These are phyloP conservation scores for Noctua comes DNA, from an alignment of 2,888 invertebrate genomes.

Conservation along the genomic window DNA sequence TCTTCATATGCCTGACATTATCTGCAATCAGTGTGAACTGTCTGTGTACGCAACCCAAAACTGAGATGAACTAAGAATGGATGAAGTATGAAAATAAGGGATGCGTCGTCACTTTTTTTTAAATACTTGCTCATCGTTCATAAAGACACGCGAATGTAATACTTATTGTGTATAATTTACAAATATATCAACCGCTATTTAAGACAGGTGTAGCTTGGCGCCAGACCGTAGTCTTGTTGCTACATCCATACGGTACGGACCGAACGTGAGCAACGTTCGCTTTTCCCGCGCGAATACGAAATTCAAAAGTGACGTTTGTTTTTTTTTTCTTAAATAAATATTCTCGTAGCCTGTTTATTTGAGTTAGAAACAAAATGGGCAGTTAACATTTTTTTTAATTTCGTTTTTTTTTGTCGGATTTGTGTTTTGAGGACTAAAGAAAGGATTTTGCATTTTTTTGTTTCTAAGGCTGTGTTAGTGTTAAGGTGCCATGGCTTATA, in stretches of 20 bases:
- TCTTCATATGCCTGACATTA: not conserved
- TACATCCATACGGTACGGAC: constrained; percentile 65
- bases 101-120: constrained; percentile 18
- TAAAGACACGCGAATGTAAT: constrained; percentile 9
- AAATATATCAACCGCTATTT: constrained; percentile 60
- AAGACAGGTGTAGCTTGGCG: constrained; percentile 73
- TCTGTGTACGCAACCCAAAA: not conserved
- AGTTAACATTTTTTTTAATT: constrained; percentile 39
- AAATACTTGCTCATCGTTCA: constrained; percentile 32
- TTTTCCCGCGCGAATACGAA: constrained; percentile 74
- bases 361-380: constrained; percentile 49
- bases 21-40: not conserved
- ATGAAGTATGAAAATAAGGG: not conserved
- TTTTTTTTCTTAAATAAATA: constrained; percentile 3
- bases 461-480: constrained; percentile 59
- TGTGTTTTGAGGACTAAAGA: constrained; percentile 47
- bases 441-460: constrained; percentile 45
- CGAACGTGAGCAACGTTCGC: constrained; percentile 70
- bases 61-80: not conserved
- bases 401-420: constrained; percentile 21
- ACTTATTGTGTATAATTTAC: constrained; percentile 21
- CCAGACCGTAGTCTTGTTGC: constrained; percentile 73
- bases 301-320: constrained; percentile 52
- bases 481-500: constrained; percentile 62
- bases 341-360: constrained; percentile 40